Conservation (phyloP, 2,888 invertebrate genomes). For the Stomorhina lunata region DNA sequence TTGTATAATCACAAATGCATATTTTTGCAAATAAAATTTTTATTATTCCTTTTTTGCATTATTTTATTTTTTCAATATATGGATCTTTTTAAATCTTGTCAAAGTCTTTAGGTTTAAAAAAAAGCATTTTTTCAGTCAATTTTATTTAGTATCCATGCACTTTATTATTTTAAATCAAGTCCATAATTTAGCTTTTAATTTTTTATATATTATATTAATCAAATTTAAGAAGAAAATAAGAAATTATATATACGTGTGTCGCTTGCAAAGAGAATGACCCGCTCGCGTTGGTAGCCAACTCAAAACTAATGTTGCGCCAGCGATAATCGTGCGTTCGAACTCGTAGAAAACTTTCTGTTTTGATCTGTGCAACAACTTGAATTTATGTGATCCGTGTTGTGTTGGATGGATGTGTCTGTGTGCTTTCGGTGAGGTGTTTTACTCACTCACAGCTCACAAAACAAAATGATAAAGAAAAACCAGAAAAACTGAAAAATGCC, state of each 20-base stretch:
- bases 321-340: constrained; percentile 72
- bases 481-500: too few species aligned
- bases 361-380: constrained; percentile 62
- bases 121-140: neutral
- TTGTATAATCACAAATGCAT: constrained; percentile 58
- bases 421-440: constrained; percentile 22
- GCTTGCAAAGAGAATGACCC: constrained; percentile 80
- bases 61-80: constrained; percentile 27
- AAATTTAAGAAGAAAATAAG: constrained; percentile 64
- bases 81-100: neutral
- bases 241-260: constrained; percentile 77
- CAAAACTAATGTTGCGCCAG: constrained; percentile 80
- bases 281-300: constrained; percentile 81
- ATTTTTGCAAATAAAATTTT: neutral
- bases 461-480: constrained; percentile 50
- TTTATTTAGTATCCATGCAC: constrained; percentile 8
- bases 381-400: constrained; percentile 42
- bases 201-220: constrained; percentile 38
- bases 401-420: too few species aligned
- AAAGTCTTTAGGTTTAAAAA: constrained; percentile 5
- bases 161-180: constrained; percentile 10
- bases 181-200: neutral
- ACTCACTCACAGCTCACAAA: constrained; percentile 22
- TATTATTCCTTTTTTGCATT: constrained; percentile 8
- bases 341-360: constrained; percentile 67